A percentile compares a stretch with the other conserved stretches of the same genome.
phyloP scores from a whole-genome alignment of 2,797 vertebrate genomes.

The Peromyscus attwateri region DNA sequence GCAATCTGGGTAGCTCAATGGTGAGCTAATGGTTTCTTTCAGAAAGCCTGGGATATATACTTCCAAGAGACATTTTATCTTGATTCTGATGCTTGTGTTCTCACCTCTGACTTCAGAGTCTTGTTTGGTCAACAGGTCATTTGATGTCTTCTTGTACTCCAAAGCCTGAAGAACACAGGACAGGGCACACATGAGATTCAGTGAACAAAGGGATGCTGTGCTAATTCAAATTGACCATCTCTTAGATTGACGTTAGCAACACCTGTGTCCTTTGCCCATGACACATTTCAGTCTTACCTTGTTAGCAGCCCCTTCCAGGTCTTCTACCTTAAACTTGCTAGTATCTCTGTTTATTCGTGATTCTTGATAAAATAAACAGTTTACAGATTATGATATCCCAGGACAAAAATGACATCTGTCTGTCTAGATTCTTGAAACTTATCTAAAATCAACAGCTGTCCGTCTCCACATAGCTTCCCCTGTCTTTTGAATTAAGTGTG shows the following conservation, averaged over 20 bases:
- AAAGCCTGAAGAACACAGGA: background rate
- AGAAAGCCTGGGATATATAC: background rate
- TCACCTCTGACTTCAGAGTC: slow-evolving; percentile 10
- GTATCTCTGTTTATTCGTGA: slow-evolving; percentile 39
- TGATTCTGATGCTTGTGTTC: background rate
- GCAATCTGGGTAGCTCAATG: background rate
- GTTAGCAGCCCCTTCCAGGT: background rate
- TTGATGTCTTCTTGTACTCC: background rate
- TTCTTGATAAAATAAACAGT: slow-evolving; percentile 64
- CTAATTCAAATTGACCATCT: background rate
- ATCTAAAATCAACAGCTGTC: slow-evolving; percentile 33
- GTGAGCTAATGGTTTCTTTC: background rate
- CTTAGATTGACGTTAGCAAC: background rate
- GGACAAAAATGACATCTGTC: slow-evolving; percentile 55
- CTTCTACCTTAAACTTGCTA: background rate
- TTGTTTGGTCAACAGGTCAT: background rate
- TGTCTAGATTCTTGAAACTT: slow-evolving; percentile 51
- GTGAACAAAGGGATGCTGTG: background rate
- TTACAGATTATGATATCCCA: slow-evolving; percentile 50
- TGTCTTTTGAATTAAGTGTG: background rate
- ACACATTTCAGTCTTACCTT: background rate
- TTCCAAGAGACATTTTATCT: background rate
- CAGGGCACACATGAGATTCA: background rate
- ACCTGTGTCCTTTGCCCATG: background rate
- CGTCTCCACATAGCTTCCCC: background rate